Evolutionary conservation across 2,797 vertebrate species (phyloP).

Genomic region (Babyrousa celebensis): DNA sequence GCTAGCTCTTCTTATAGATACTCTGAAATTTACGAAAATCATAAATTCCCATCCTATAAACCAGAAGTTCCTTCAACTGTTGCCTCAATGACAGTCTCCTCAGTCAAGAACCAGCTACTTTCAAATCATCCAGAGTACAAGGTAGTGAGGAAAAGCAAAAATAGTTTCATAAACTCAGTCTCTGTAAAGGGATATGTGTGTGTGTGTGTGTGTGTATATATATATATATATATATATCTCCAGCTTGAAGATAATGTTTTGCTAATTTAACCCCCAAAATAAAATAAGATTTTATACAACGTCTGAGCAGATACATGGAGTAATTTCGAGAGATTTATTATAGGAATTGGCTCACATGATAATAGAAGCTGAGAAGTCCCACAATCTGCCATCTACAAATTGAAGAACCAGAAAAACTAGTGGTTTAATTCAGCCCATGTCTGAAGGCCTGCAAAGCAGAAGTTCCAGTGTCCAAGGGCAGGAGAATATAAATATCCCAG

Average conservation of each 20-base stretch:
- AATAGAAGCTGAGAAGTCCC: too few species aligned
- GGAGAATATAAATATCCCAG: too few species aligned
- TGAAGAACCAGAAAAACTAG: too few species aligned
- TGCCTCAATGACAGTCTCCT: background rate
- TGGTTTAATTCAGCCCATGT: too few species aligned
- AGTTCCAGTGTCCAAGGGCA: too few species aligned
- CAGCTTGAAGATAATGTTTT: background rate
- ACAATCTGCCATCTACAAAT: too few species aligned
- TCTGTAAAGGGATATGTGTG: background rate
- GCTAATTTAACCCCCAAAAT: background rate
- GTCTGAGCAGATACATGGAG: background rate
- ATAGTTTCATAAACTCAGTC: background rate
- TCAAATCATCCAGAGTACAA: background rate
- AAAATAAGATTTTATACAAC: background rate
- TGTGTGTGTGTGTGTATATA: too few species aligned
- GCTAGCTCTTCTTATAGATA: background rate
- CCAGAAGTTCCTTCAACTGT: background rate
- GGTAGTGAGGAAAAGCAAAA: background rate
- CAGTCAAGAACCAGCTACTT: background rate
- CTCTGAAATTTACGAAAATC: slow-evolving; percentile 50
- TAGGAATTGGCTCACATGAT: too few species aligned
- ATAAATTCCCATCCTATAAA: background rate
- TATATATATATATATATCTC: background rate
- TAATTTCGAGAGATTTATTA: background rate
- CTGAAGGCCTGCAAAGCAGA: too few species aligned